Base-by-base conservation (phyloP, 2,113 vertebrate genomes). In the Verasper variegatus region DNA sequence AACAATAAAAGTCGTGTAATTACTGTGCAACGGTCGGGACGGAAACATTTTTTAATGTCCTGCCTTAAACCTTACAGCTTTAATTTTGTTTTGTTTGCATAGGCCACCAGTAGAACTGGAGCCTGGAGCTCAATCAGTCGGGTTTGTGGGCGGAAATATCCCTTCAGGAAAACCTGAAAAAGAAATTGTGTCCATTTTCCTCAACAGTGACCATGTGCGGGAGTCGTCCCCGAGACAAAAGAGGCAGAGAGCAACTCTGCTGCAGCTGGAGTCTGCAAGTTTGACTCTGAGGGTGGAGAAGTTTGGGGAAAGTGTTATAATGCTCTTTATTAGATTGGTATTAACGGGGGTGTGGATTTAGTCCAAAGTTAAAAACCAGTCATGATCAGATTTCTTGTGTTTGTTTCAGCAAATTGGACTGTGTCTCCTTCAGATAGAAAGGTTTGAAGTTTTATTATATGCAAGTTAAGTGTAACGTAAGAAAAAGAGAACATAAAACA, bases 1-100 rank as follows among this genome's bases (percentile, higher is more conserved):
- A 78, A 61, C 60, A 55, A 24, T 70, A 31, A 54, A 81, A 70
- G 42, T 63, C n/a, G 17, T 71, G 45, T 81, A 74, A 86, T 84
- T 78, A 83, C 71, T 74, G 74, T 21, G 37, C 68, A 76, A 23
- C 68, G 52, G 76, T 73, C 24, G 11, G 20, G 65, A 74, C 57
- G 20, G 65, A 68, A 70, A 68, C 21, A 60, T 6, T 82, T 70
- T 81, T 40, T 24, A 76, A 68, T 60, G 5, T 42, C 24, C 27
- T 42, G 45, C 20, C 57, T 58, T 40, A 69, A 77, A 11, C 37
- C 15, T 52, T 27, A 42, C 47, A 49, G 35, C 17, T 71, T 78
- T 45, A 65, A 35, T 78, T 63, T 18, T 18, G 40, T 40, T 40
- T 40, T 12, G 40, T 40, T 40, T 40, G 40, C 40, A 40, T 57